Evolutionary conservation across 2,797 vertebrate species (phyloP).

Genomic region (Champsocephalus esox): DNA sequence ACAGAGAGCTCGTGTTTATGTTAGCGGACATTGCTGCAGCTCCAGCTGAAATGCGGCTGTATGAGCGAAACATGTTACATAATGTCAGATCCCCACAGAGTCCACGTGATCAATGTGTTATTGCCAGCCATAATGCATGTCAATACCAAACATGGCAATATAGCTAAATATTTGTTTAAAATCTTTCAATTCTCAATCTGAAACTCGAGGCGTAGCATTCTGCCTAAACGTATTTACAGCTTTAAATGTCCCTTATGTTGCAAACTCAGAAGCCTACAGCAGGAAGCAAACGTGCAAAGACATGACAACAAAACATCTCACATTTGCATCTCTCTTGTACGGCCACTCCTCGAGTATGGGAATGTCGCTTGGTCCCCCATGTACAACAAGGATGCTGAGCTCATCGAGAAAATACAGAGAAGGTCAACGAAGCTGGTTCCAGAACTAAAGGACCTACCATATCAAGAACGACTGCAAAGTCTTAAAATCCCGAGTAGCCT

Average conservation of each 20-base stretch:
- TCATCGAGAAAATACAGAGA: too few relatives aligned
- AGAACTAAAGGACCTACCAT: too few relatives aligned
- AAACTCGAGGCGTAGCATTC: neutral
- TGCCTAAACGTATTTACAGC: neutral
- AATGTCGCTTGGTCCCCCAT: too few relatives aligned
- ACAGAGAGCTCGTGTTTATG: conserved; percentile 55
- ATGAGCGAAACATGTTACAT: conserved; percentile 76
- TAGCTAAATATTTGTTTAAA: too few relatives aligned
- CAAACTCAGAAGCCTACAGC: neutral
- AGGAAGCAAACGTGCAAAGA: conserved; percentile 35
- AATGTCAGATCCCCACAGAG: conserved; percentile 62
- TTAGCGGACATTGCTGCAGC: conserved; percentile 51
- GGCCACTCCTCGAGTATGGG: too few relatives aligned
- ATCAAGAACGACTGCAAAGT: too few relatives aligned
- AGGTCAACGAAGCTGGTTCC: too few relatives aligned
- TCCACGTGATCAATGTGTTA: conserved; percentile 83
- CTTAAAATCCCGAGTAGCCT: too few relatives aligned
- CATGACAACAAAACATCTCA: neutral
- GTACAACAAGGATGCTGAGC: too few relatives aligned
- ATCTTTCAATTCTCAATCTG: neutral
- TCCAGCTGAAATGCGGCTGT: conserved; percentile 23
- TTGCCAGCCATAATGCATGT: conserved; percentile 59
- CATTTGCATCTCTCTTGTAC: too few relatives aligned
- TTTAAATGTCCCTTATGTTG: neutral
- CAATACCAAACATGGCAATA: conserved; percentile 9